Conservation (phyloP, 2,113 vertebrate genomes). For the Ciconia stormi region DNA sequence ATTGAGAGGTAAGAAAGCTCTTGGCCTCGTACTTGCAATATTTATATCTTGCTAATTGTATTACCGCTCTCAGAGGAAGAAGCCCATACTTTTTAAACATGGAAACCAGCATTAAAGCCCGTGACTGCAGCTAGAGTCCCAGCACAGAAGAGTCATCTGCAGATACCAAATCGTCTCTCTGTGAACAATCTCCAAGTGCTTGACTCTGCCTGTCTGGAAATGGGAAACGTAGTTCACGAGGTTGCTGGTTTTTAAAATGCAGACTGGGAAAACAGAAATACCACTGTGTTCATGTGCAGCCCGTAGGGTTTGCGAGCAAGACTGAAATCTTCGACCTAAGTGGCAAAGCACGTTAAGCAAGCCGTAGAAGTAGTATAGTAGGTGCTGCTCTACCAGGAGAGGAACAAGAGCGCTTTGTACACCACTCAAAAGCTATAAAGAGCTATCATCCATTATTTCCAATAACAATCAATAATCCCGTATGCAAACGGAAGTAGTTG, state of each 20-base stretch:
- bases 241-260: not conserved
- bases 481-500: not conserved
- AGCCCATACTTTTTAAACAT: not conserved
- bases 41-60: not conserved
- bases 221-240: not conserved
- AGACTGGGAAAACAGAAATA: not conserved
- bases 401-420: not conserved
- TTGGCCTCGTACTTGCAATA: not conserved
- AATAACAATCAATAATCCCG: not conserved
- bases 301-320: not conserved
- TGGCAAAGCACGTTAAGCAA: fast-evolving
- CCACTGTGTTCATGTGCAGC: fast-evolving
- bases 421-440: not conserved
- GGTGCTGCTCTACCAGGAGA: not conserved
- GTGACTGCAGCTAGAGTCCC: not conserved
- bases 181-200: not conserved
- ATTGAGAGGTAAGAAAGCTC: not conserved
- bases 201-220: not conserved
- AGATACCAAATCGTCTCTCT: not conserved
- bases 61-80: not conserved
- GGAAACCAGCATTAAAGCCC: not conserved
- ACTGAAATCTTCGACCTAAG: not conserved
- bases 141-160: not conserved
- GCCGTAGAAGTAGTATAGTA: fast-evolving
- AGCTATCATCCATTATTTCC: not conserved